Conservation (phyloP, 2,113 vertebrate genomes). For the Oreochromis spilurus region DNA sequence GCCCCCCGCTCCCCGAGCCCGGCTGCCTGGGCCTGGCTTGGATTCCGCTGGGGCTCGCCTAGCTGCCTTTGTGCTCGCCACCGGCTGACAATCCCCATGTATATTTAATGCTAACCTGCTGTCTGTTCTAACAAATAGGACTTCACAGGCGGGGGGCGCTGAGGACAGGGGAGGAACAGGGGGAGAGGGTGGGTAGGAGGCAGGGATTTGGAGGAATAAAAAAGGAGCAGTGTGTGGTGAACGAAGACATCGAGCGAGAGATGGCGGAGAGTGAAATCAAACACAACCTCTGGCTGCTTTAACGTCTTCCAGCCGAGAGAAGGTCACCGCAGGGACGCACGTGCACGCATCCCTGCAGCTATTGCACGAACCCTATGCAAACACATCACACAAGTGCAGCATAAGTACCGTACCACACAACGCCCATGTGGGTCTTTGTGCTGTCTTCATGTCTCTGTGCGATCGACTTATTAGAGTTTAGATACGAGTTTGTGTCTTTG, state of each 20-base stretch:
- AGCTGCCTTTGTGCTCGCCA: slow-evolving; percentile 74
- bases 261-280: slow-evolving; percentile 49
- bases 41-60: slow-evolving; percentile 53
- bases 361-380: slow-evolving; percentile 21
- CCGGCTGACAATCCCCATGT: slow-evolving; percentile 79
- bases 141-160: slow-evolving; percentile 56
- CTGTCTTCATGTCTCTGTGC: background rate
- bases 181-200: background rate
- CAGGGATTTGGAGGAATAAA: slow-evolving; percentile 22
- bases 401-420: slow-evolving; percentile 4
- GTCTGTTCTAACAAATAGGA: slow-evolving; percentile 82
- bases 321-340: slow-evolving; percentile 52
- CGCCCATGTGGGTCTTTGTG: background rate
- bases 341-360: slow-evolving; percentile 6
- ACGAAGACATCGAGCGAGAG: background rate
- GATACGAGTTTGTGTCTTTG: background rate
- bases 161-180: background rate
- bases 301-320: slow-evolving; percentile 37
- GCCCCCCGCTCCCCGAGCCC: slow-evolving; percentile 40
- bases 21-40: slow-evolving; percentile 53
- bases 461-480: background rate
- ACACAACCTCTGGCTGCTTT: slow-evolving; percentile 55
- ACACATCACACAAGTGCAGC: slow-evolving; percentile 19
- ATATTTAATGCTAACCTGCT: slow-evolving; percentile 84
- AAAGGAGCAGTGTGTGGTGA: background rate